A percentile compares a stretch with the other conserved stretches of the same genome.
Evolutionary conservation across 2,797 vertebrate genomes (phyloP).

Genomic region (Tragopan temminckii): DNA sequence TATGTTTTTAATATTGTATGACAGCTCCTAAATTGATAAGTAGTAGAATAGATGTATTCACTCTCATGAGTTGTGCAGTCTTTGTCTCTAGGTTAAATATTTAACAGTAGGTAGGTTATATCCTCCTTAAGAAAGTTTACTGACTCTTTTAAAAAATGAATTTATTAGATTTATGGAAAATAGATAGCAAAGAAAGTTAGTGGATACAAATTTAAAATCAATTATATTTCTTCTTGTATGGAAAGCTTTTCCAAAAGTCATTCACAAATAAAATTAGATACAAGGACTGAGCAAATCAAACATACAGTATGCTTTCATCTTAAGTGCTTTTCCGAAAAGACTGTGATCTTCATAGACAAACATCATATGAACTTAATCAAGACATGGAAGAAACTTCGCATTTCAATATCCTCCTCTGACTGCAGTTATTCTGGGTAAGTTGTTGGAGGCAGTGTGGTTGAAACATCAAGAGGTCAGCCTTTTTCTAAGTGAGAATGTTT

Average conservation of each 20-base stretch:
- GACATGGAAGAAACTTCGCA: not conserved
- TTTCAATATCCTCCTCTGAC: not conserved
- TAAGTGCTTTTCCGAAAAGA: not conserved
- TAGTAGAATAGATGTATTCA: not conserved
- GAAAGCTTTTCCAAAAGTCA: not conserved
- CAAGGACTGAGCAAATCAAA: not conserved
- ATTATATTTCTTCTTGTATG: not conserved
- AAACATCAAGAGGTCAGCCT: not conserved
- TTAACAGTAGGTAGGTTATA: not conserved
- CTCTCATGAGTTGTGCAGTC: not conserved
- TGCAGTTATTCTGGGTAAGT: not conserved
- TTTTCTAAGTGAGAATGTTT: conserved; percentile 21
- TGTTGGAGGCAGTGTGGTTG: not conserved
- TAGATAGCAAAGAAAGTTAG: not conserved
- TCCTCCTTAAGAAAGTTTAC: not conserved
- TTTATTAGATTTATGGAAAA: not conserved
- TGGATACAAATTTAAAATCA: not conserved
- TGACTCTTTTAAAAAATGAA: not conserved
- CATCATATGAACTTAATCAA: not conserved
- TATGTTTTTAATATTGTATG: conserved; percentile 29
- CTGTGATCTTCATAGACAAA: not conserved
- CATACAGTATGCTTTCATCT: not conserved
- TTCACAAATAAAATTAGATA: not conserved
- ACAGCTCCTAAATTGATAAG: not conserved
- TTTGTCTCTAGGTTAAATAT: not conserved